Conservation (phyloP, 2,113 vertebrate species). For the Alethe castanea region DNA sequence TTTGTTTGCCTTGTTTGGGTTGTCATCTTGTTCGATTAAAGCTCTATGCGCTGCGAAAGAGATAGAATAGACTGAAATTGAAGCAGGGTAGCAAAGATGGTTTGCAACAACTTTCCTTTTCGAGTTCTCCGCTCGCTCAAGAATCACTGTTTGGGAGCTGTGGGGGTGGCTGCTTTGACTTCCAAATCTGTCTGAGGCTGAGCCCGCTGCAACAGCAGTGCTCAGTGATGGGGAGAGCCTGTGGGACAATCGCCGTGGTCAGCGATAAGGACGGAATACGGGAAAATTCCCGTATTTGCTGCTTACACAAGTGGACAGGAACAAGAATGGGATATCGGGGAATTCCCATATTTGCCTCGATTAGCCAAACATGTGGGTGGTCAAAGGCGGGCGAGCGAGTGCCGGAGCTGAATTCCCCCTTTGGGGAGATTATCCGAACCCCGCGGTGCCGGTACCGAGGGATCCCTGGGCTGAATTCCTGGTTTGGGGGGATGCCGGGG, state of each 20-base stretch:
- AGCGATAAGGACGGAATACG: too few species aligned
- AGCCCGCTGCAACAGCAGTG: not conserved
- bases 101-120: not conserved
- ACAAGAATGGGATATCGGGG: too few species aligned
- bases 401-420: accelerated
- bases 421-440: accelerated
- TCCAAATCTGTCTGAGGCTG: too few species aligned
- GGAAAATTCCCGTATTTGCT: too few species aligned
- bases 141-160: not conserved
- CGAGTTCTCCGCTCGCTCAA: not conserved
- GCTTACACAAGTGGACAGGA: accelerated
- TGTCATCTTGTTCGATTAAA: not conserved
- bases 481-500: accelerated
- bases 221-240: accelerated
- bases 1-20: not conserved
- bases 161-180: not conserved
- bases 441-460: too few species aligned
- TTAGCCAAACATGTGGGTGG: accelerated
- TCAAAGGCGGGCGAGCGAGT: too few species aligned
- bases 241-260: not conserved
- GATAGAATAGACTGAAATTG: not conserved
- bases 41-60: accelerated
- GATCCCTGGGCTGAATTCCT: not conserved
- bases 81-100: not conserved
- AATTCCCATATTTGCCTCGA: not conserved